Evolutionary conservation across 2,113 vertebrate genomes (phyloP).

Genomic region (Oncorhynchus mykiss): DNA sequence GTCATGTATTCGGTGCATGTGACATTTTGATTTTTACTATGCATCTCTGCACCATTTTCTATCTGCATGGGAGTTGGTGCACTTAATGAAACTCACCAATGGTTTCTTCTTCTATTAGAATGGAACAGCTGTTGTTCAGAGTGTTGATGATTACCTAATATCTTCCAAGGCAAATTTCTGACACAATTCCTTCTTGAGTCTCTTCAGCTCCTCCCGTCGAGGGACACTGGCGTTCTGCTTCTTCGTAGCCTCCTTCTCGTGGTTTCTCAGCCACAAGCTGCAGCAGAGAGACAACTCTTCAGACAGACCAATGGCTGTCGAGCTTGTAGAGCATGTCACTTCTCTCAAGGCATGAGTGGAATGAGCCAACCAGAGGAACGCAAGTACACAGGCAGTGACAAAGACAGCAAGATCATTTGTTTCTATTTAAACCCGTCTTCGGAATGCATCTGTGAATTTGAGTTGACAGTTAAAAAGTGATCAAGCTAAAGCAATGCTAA

Average conservation of each 20-base stretch:
- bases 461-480: neutral
- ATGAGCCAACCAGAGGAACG: neutral
- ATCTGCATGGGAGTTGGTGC: no score
- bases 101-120: neutral
- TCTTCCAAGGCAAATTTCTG: conserved; percentile 80
- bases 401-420: neutral
- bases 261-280: conserved; percentile 88
- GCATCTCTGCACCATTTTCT: no score
- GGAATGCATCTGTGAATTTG: neutral
- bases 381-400: neutral
- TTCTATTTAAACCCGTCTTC: neutral
- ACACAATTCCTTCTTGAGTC: conserved; percentile 84
- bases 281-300: neutral
- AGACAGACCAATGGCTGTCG: neutral
- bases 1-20: no score
- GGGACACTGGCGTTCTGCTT: conserved; percentile 86
- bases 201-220: conserved; percentile 81
- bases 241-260: conserved; percentile 77
- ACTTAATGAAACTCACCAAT: no score
- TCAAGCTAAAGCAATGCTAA: no score
- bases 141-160: conserved; percentile 80
- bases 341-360: neutral
- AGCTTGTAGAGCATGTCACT: neutral
- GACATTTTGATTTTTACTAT: no score
- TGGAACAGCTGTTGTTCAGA: neutral